Percentiles rank a stretch among this genome's conserved stretches.
These are phyloP conservation scores for Gobionotothen gibberifrons DNA, from an alignment of 2,797 vertebrate species.

Conservation along the genomic window DNA sequence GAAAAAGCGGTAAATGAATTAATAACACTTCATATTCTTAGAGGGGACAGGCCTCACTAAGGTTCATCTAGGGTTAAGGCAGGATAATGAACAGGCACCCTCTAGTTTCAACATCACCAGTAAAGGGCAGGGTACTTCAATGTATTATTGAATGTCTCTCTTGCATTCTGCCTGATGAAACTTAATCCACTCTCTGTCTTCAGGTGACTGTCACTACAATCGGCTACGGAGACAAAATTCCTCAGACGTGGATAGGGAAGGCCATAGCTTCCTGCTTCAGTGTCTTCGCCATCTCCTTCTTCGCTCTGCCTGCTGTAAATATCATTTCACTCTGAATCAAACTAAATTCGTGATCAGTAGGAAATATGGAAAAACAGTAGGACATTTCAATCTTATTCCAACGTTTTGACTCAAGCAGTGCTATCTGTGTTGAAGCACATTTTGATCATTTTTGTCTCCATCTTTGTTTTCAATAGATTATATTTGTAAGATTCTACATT, in stretches of 20 bases:
- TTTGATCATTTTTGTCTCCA: too few relatives aligned
- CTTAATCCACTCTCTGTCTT: slow-evolving; percentile 29
- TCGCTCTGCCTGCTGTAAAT: slow-evolving; percentile 92
- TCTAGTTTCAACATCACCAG: neutral
- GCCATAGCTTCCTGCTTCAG: slow-evolving; percentile 94
- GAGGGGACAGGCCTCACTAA: neutral
- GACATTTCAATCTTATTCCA: too few relatives aligned
- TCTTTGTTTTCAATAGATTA: too few relatives aligned
- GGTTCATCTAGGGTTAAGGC: neutral
- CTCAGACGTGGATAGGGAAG: slow-evolving; percentile 94
- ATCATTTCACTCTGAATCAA: slow-evolving; percentile 31
- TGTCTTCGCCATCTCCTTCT: slow-evolving; percentile 94
- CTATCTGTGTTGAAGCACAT: too few relatives aligned
- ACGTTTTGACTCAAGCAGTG: too few relatives aligned
- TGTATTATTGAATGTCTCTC: neutral
- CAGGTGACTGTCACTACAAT: slow-evolving; percentile 93
- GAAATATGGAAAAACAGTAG: too few relatives aligned
- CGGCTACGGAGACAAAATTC: slow-evolving; percentile 93
- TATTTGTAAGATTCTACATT: neutral
- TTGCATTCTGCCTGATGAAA: neutral
- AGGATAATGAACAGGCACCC: neutral
- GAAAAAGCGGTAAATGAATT: too few relatives aligned
- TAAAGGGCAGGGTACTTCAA: neutral
- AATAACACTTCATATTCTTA: too few relatives aligned
- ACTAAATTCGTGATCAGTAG: slow-evolving; percentile 2